Evolutionary conservation across 2,888 invertebrate species (phyloP).

Genomic region (Hololepta plana): DNA sequence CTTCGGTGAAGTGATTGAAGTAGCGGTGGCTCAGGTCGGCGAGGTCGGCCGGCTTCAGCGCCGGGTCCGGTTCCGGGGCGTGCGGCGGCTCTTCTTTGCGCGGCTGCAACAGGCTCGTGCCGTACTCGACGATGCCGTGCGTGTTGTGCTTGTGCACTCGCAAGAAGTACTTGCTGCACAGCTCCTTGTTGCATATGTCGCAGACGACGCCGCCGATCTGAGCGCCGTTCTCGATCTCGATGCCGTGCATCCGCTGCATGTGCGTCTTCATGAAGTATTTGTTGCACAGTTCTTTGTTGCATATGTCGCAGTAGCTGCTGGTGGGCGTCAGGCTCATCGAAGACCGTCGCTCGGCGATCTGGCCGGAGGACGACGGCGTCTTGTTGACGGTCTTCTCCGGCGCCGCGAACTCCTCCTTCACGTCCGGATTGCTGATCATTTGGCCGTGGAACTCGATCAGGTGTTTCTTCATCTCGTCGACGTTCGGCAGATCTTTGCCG

Average conservation of each 20-base stretch:
- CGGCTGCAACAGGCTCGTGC: constrained; percentile 28
- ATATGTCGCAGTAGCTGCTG: constrained; percentile 89
- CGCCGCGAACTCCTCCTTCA: constrained; percentile 21
- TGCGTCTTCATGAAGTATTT: constrained; percentile 99
- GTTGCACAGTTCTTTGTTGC: constrained; percentile 97
- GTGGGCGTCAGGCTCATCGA: constrained; percentile 48
- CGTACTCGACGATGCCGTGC: constrained; percentile 87
- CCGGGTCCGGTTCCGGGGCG: constrained; percentile 23
- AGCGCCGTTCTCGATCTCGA: constrained; percentile 81
- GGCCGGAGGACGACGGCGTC: constrained; percentile 13
- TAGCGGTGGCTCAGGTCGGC: constrained; percentile 42
- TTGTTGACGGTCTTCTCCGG: constrained; percentile 28
- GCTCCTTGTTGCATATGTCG: constrained; percentile 94
- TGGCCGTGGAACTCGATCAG: constrained; percentile 45
- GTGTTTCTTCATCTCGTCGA: constrained; percentile 50
- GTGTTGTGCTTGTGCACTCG: constrained; percentile 96
- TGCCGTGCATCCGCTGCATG: constrained; percentile 97
- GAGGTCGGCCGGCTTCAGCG: constrained; percentile 34
- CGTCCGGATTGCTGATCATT: constrained; percentile 12
- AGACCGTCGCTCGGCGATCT: constrained; percentile 32
- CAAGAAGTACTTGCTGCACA: constrained; percentile 95
- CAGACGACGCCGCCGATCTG: constrained; percentile 88
- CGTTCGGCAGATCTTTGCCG: constrained; percentile 30
- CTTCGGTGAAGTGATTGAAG: constrained; percentile 51
- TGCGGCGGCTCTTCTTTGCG: constrained; percentile 23